Percentiles rank a stretch among this genome's conserved stretches.
Evolutionary conservation across 1,140 invertebrate genomes (phyloP).

Genomic region (Bombyx mandarina): DNA sequence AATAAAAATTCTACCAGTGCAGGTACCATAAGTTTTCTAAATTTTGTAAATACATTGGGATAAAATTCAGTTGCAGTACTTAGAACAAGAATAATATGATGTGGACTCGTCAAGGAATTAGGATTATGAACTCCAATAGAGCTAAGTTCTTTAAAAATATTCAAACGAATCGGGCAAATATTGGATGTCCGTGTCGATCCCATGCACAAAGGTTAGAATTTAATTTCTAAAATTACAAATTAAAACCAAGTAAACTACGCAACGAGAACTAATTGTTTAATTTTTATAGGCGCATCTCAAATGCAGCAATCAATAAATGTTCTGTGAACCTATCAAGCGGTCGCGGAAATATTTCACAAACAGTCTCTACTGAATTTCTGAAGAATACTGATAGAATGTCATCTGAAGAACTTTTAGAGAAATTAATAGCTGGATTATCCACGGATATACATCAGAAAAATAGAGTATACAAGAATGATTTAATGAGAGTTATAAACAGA

Average conservation of each 20-base stretch:
- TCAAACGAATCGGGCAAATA: too few relatives aligned
- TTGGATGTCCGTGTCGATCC: too few relatives aligned
- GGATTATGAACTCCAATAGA: too few relatives aligned
- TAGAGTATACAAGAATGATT: constrained; percentile 60
- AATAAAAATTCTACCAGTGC: too few relatives aligned
- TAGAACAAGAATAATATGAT: too few relatives aligned
- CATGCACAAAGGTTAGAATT: too few relatives aligned
- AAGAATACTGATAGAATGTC: constrained; percentile 11
- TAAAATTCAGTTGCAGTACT: too few relatives aligned
- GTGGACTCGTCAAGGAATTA: too few relatives aligned
- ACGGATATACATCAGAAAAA: constrained; percentile 54
- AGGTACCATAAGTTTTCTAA: too few relatives aligned
- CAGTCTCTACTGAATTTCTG: background rate
- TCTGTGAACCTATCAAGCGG: background rate
- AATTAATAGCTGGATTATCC: constrained; percentile 42
- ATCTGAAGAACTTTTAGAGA: constrained; percentile 45
- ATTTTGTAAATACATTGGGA: too few relatives aligned
- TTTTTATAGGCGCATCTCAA: constrained; percentile 9
- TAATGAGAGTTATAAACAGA: constrained; percentile 44
- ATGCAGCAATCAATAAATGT: background rate
- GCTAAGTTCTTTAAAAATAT: too few relatives aligned
- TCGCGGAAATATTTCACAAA: background rate
- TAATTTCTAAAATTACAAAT: too few relatives aligned
- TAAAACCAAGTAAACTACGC: background rate
- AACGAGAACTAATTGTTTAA: constrained; percentile 1